Base-by-base conservation (phyloP, 2,113 vertebrate species). In the Gambusia holbrooki region DNA sequence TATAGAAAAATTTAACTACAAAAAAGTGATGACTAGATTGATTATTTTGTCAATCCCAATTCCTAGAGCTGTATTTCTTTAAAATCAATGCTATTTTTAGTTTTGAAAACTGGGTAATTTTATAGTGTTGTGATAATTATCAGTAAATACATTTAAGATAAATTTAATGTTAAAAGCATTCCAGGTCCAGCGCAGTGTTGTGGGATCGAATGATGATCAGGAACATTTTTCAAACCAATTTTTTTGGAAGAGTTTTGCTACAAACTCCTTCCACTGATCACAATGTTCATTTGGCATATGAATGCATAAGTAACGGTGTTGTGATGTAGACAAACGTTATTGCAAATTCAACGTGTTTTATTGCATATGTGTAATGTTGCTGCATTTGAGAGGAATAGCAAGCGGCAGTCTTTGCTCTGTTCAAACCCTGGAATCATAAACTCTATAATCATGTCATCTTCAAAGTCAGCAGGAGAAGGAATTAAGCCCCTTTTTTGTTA, bases 381-480 rank as follows among this genome's bases (percentile, higher is more conserved):
- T 66, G 63, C 76, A 4, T 76, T 80, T 66, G 19, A 71, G 66
- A 61, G 40, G 17, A n/a, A 19, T 29, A 51, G 19, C 29, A 79
- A 58, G 37, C n/a, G 17, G 12, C 11, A 37, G 19, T 71, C 58
- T 62, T 73, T 62, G 74, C 73, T 37, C 7, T 4, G 32, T 69
- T 81, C 60, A 40, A 63, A 69, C 30, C 60, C 15, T 27, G 48
- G 62, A 14, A 28, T 51, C 67, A 27, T 71, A 58, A 51, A 76
- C 60, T 71, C 64, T 61, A 70, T 68, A 82, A 75, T 84, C 37
- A 67, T 51, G 60, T 37, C 35, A n/a, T 62, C 83, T 66, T 64
- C 42, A 65, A 61, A 66, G 61, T 74, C 64, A 58, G 9, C 48
- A 60, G 58, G 69, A 58, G 65, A 51, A 35, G 79, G 73, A 81